Conservation (phyloP, 2,888 invertebrate genomes). For the Emmelina monodactyla region DNA sequence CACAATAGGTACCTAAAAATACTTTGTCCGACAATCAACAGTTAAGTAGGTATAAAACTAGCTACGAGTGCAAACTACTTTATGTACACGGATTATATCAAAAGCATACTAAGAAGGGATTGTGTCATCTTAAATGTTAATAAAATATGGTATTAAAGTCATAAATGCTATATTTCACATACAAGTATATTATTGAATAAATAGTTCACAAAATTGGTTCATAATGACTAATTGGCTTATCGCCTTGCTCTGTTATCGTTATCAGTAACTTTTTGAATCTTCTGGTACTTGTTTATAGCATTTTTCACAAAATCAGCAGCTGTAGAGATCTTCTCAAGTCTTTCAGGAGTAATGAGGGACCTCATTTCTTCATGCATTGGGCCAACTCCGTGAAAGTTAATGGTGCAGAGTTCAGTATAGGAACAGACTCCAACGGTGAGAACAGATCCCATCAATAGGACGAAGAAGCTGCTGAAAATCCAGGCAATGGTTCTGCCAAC, state of each 20-base stretch:
- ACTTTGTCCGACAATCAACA: too few species aligned
- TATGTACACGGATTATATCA: too few species aligned
- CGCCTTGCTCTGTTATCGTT: conserved; percentile 25
- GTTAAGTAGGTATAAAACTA: too few species aligned
- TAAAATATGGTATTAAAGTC: too few species aligned
- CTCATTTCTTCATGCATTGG: conserved; percentile 66
- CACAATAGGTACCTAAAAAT: too few species aligned
- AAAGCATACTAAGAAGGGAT: too few species aligned
- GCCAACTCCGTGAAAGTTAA: conserved; percentile 68
- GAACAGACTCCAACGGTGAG: conserved; percentile 61
- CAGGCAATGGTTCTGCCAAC: conserved; percentile 40
- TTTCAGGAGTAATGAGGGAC: conserved; percentile 64
- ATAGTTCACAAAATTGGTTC: conserved; percentile 17
- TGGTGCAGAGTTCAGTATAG: conserved; percentile 69
- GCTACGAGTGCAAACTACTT: too few species aligned
- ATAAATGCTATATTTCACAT: too few species aligned
- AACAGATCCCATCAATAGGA: conserved; percentile 57
- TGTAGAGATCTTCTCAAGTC: conserved; percentile 64
- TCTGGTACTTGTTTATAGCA: conserved; percentile 69
- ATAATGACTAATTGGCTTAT: conserved; percentile 28
- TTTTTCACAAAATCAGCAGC: conserved; percentile 68
- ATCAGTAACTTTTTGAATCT: conserved; percentile 39
- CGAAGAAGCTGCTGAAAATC: conserved; percentile 44
- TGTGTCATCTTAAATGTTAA: too few species aligned
- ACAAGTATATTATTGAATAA: too few species aligned